Evolutionary conservation across 2,113 vertebrate genomes (phyloP).

Genomic region (Dicentrarchus labrax): DNA sequence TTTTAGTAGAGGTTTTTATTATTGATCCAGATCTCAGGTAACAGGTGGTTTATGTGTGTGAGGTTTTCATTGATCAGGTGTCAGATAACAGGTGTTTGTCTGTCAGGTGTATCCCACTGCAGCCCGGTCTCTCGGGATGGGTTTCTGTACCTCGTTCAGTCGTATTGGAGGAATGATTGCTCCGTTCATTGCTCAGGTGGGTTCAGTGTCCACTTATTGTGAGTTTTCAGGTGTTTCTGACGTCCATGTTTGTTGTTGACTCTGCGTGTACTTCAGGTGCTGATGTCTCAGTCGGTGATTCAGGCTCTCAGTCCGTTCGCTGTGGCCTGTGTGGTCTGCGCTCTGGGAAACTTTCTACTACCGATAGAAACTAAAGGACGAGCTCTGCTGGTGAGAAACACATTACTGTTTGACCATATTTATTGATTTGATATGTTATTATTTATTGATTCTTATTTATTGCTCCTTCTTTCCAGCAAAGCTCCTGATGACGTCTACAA

Average conservation of each 20-base stretch:
- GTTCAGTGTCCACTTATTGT: not conserved
- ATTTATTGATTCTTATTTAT: not conserved
- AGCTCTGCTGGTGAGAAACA: conserved; percentile 88
- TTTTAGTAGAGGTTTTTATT: not conserved
- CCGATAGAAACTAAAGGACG: conserved; percentile 95
- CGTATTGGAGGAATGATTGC: conserved; percentile 95
- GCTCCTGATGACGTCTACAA: conserved; percentile 57
- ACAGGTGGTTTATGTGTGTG: not conserved
- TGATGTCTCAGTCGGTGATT: conserved; percentile 89
- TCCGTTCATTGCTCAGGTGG: conserved; percentile 90
- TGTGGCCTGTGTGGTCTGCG: conserved; percentile 85
- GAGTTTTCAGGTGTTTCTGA: not conserved
- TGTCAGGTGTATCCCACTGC: conserved; percentile 93
- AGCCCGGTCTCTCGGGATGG: conserved; percentile 92
- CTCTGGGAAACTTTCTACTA: conserved; percentile 86
- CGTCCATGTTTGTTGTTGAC: not conserved
- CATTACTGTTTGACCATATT: accelerated
- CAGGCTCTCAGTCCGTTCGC: conserved; percentile 90
- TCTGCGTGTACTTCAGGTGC: conserved; percentile 84
- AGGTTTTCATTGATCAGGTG: not conserved
- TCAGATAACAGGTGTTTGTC: not conserved
- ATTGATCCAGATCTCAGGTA: not conserved
- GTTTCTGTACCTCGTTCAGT: conserved; percentile 93
- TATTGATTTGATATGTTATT: not conserved
- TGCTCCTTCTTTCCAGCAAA: conserved; percentile 77